phyloP scores from a whole-genome alignment of 2,113 vertebrate species.

The Coreoperca whiteheadi region DNA sequence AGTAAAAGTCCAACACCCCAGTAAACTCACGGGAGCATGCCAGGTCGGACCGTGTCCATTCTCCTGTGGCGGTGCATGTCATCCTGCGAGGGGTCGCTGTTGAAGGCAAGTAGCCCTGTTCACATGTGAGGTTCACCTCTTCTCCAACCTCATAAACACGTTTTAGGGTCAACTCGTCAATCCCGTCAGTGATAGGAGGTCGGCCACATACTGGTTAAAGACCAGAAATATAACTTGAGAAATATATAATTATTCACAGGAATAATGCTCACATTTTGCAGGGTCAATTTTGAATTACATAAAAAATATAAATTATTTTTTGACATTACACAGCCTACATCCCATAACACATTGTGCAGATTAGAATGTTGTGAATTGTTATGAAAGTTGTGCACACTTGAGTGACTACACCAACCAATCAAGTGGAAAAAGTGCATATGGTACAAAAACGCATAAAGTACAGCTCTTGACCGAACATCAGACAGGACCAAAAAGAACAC shows the following conservation, averaged over 20 bases:
- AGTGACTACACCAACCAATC: too few relatives aligned
- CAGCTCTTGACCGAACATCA: background rate
- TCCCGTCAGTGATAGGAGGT: constrained; percentile 81
- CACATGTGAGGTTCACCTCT: constrained; percentile 81
- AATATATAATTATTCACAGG: background rate
- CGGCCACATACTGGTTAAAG: constrained; percentile 85
- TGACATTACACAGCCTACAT: background rate
- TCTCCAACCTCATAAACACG: constrained; percentile 84
- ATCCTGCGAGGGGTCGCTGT: constrained; percentile 67
- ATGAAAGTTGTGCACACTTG: background rate
- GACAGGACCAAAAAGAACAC: background rate
- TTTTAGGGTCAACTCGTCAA: constrained; percentile 73
- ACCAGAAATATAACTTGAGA: constrained; percentile 3
- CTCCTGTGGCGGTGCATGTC: constrained; percentile 79
- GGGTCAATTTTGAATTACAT: background rate
- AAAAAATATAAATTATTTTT: background rate
- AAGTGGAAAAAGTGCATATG: background rate
- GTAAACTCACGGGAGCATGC: constrained; percentile 86
- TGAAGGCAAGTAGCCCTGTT: constrained; percentile 80
- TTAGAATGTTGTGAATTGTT: background rate
- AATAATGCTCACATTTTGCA: background rate
- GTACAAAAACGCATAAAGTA: background rate
- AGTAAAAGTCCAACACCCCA: background rate
- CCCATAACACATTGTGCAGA: background rate
- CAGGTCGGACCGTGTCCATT: constrained; percentile 85